Base-by-base conservation (phyloP, 1,140 invertebrate species). In the Drosophila biarmipes region DNA sequence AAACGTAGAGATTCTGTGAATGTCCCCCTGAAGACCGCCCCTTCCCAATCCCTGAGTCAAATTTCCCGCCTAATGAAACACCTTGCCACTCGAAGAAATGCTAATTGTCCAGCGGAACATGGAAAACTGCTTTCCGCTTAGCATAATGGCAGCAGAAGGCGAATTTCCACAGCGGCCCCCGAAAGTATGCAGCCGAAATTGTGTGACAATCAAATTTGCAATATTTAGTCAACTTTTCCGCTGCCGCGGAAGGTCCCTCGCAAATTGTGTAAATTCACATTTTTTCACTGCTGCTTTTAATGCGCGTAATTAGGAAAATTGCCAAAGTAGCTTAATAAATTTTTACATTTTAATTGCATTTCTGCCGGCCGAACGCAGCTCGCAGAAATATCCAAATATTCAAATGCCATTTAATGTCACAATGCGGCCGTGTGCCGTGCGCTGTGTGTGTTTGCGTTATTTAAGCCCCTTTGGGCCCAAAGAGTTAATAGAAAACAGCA, bases 271-370 rank as follows among this genome's bases (percentile, higher is more conserved):
- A 45, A 54, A 66, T 46, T 45, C n/a, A 2, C 42, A 48, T 48
- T 35, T 66, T 71, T 53, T 43, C 31, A 29, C 4, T 37, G 19
- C 42, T 51, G 17, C 15, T 74, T 75, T 58, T 78, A 78, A 78
- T 72, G 46, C 49, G 48, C 66, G 49, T 78, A 78, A 78, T 78
- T 78, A 78, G 75, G 66, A 71, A 78, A 78, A 63, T 64, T 77
- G 42, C 56, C 56, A 71, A 77, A 78, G 66, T 64, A 78, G 74
- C 75, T 78, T 78, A 78, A 77, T 78, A 68, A 45, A 64, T 72
- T 72, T 77, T 77, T 77, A 71, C 64, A 72, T 72, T 77, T 77
- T 78, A 78, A 78, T 78, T 78, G 66, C 66, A 64, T 76, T 68
- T 76, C 52, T 43, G 31, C 34, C 4, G 8, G 1, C 2, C 6